Evolutionary conservation across 1,140 invertebrate species (phyloP).

Genomic region (Ganaspis sp.): DNA sequence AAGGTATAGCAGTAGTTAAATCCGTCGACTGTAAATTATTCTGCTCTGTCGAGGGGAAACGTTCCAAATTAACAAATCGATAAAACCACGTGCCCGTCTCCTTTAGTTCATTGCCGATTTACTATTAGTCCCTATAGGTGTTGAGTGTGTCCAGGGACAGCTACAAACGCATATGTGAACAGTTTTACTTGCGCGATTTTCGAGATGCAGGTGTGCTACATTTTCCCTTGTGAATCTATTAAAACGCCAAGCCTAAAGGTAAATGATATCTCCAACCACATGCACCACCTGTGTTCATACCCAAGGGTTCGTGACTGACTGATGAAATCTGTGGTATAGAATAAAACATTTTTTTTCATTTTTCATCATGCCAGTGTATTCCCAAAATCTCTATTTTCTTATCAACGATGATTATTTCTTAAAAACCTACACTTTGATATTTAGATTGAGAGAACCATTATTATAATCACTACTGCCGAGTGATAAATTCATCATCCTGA

Average conservation of each 20-base stretch:
- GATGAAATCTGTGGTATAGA: not conserved
- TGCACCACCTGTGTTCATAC: not conserved
- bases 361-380: not conserved
- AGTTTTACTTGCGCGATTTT: constrained; percentile 7
- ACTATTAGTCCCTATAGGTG: constrained; percentile 1
- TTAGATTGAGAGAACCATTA: too few relatives aligned
- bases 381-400: too few relatives aligned
- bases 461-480: too few relatives aligned
- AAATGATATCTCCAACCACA: not conserved
- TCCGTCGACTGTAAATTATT: constrained; percentile 43
- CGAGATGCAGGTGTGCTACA: not conserved
- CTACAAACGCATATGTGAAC: not conserved
- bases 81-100: constrained; percentile 39
- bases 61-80: constrained; percentile 49
- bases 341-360: not conserved
- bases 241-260: not conserved
- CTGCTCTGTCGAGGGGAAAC: constrained; percentile 38
- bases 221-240: not conserved
- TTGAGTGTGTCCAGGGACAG: not conserved
- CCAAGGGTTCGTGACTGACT: constrained; percentile 2
- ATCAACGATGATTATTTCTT: too few relatives aligned
- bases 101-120: not conserved
- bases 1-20: not conserved
- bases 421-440: too few relatives aligned
- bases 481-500: too few relatives aligned